Base-by-base conservation (phyloP, 2,113 vertebrate species). In the Columba livia region DNA sequence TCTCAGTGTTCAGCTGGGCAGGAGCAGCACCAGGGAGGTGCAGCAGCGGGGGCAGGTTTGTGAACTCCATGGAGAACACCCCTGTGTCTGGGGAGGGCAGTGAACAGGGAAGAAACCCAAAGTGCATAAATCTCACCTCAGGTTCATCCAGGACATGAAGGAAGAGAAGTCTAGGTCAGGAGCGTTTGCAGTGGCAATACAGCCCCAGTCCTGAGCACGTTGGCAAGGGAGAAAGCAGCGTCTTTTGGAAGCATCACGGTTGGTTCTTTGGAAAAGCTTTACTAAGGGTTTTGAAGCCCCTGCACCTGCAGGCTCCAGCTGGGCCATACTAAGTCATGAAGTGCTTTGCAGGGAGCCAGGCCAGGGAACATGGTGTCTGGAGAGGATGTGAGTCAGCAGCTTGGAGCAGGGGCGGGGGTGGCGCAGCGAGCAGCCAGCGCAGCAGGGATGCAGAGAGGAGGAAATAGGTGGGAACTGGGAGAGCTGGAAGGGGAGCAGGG, bases 361-460 rank as follows among this genome's bases (percentile, higher is more conserved):
- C 86, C 61, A 86, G 67, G 60, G 73, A 78, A 90, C 69, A 77
- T 80, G 80, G 72, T 1, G 7, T 94, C 73, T 90, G 83, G 69
- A 90, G 77, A 97, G 88, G 89, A 89, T 92, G 79, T 97, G 93
- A 95, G 95, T 95, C 96, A 97, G 95, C 95, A 97, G 17, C 77
- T 86, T 60, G 56, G 28, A 20, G 31, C 40, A 38, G 40, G 24
- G 9, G 53, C 7, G 54, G 31, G 51, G 57, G 11, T 15, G 26
- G 66, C 0, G 12, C 53, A 67, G 23, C 2, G 13, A 69, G 60
- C 36, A 91, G n/a, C 44, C 40, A 64, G 38, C 3, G 1, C 28
- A 38, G 40, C 1, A 0, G 6, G 47, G 58, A 44, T 47, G 24
- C 2, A 0, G 48, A 38, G n/a, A 82, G 32, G 69, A 84, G 29